phyloP scores from a whole-genome alignment of 2,888 invertebrate species.

The Amiota mariae region DNA sequence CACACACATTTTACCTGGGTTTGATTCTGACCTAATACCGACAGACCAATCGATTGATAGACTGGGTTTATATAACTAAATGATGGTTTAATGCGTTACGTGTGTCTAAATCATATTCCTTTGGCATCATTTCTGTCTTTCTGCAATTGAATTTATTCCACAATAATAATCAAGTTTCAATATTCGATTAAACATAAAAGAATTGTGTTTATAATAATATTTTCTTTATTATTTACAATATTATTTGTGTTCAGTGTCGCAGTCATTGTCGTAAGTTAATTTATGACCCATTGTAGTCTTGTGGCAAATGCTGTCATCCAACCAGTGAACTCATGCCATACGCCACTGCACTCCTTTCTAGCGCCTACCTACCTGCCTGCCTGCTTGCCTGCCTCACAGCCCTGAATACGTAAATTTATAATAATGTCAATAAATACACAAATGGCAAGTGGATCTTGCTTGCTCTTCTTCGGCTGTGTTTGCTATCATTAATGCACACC shows the following conservation, averaged over 20 bases:
- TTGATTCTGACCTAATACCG: no score
- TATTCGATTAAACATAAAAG: no score
- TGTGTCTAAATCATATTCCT: no score
- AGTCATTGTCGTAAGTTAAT: slow-evolving; percentile 11
- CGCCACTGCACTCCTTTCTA: background rate
- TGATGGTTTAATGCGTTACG: no score
- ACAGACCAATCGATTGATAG: no score
- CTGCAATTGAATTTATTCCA: no score
- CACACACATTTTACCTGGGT: background rate
- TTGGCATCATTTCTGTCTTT: no score
- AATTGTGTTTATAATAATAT: slow-evolving; percentile 3
- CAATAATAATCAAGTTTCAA: no score
- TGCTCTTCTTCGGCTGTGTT: background rate
- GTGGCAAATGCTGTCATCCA: background rate
- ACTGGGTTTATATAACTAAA: no score
- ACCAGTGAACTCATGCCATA: background rate
- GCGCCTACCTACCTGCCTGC: background rate
- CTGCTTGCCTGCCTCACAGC: no score
- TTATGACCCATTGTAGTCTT: slow-evolving; percentile 20
- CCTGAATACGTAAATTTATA: slow-evolving; percentile 5
- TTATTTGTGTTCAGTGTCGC: background rate
- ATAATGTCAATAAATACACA: slow-evolving; percentile 13
- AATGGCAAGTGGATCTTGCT: slow-evolving; percentile 24
- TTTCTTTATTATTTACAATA: background rate
- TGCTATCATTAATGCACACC: background rate